These are phyloP conservation scores for Elaphurus davidianus DNA, from an alignment of 2,113 vertebrate genomes.

Conservation along the genomic window DNA sequence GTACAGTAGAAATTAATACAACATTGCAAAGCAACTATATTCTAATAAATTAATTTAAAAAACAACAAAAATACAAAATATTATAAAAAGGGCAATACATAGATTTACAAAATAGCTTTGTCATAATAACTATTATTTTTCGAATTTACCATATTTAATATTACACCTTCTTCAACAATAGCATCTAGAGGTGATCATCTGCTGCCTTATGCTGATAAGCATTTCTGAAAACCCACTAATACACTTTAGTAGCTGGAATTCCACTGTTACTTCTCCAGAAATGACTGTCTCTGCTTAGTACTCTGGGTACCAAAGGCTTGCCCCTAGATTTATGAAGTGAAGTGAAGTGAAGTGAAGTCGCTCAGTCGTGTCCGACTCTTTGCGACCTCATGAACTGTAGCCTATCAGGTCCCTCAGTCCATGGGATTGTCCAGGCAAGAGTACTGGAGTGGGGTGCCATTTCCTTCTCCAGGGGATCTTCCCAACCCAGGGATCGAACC, in stretches of 20 bases:
- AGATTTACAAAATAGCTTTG: not conserved
- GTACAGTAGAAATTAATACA: not conserved
- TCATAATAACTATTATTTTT: not conserved
- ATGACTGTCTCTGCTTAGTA: not conserved
- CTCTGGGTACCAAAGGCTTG: not conserved
- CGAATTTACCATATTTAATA: not conserved
- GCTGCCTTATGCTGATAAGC: not conserved
- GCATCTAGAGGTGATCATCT: not conserved
- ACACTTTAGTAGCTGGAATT: not conserved
- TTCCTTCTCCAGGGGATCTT: too few species aligned
- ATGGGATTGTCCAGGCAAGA: too few species aligned
- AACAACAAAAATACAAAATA: not conserved
- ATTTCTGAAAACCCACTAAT: not conserved
- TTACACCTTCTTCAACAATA: not conserved
- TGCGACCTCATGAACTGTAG: too few species aligned
- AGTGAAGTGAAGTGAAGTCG: too few species aligned
- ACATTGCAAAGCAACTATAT: not conserved
- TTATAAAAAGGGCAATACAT: not conserved
- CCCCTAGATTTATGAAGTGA: not conserved
- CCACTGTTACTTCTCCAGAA: not conserved
- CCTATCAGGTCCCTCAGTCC: too few species aligned
- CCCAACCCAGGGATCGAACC: too few species aligned
- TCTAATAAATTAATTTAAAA: not conserved
- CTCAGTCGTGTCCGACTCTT: too few species aligned
- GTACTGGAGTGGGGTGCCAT: too few species aligned